A percentile compares a stretch with the other conserved stretches of the same genome.
These are phyloP conservation scores for Toxotes chatareus DNA, from an alignment of 2,113 vertebrate species.

Conservation along the genomic window DNA sequence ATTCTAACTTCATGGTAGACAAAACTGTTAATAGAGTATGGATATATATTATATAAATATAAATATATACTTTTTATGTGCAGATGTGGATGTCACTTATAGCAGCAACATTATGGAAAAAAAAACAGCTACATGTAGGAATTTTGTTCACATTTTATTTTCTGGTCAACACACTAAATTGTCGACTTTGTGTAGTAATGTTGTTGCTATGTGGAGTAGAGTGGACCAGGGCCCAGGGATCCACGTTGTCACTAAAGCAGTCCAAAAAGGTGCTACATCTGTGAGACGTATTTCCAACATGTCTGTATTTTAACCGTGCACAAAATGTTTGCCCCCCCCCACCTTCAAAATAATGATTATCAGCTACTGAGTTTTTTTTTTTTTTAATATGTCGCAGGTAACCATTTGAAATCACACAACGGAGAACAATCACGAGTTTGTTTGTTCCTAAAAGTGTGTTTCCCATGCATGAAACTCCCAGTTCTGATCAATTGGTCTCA, in stretches of 20 bases:
- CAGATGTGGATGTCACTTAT: slow-evolving; percentile 87
- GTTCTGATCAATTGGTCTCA: slow-evolving; percentile 28
- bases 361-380: slow-evolving; percentile 21
- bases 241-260: slow-evolving; percentile 62
- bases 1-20: slow-evolving; percentile 86
- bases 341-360: slow-evolving; percentile 21
- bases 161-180: slow-evolving; percentile 82
- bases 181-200: slow-evolving; percentile 85
- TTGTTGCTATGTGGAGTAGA: slow-evolving; percentile 85
- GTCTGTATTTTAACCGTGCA: slow-evolving; percentile 64
- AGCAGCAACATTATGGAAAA: slow-evolving; percentile 84
- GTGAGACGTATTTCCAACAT: slow-evolving; percentile 60
- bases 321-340: slow-evolving; percentile 52
- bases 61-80: slow-evolving; percentile 90
- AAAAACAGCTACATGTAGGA: slow-evolving; percentile 79
- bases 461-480: slow-evolving; percentile 31
- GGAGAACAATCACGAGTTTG: slow-evolving; percentile 22
- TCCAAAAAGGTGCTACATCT: slow-evolving; percentile 76
- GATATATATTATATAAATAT: slow-evolving; percentile 90
- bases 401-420: background rate
- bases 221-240: slow-evolving; percentile 80
- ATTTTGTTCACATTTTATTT: slow-evolving; percentile 83
- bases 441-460: slow-evolving; percentile 21
- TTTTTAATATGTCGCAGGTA: slow-evolving; percentile 6
- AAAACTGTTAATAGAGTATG: slow-evolving; percentile 88